A percentile compares a stretch with the other conserved stretches of the same genome.
phyloP scores from a whole-genome alignment of 1,140 invertebrate genomes.

The Campoletis sonorensis region DNA sequence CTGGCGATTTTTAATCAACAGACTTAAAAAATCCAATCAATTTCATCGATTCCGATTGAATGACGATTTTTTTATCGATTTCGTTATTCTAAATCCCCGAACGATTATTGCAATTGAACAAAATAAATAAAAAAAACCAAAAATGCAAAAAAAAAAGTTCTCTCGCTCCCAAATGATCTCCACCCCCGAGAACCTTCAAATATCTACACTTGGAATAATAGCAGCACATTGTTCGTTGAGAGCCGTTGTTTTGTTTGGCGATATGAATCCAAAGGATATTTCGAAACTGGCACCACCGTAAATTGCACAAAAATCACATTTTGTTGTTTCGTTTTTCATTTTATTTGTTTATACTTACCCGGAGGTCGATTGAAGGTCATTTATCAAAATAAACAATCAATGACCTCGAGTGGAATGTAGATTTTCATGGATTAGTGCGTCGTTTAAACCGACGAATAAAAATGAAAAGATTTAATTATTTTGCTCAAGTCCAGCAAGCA shows the following conservation, averaged over 20 bases:
- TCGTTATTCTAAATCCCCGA: no score
- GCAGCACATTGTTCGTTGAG: slow-evolving; percentile 7
- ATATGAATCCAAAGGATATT: neutral
- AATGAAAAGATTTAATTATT: neutral
- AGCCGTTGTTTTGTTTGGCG: neutral
- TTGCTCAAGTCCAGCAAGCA: slow-evolving; percentile 71
- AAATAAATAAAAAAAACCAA: no score
- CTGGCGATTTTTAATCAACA: no score
- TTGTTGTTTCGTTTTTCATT: neutral
- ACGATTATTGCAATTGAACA: no score
- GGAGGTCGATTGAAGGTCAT: neutral
- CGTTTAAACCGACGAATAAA: neutral
- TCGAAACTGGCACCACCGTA: neutral
- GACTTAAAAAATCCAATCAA: no score
- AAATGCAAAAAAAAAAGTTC: neutral
- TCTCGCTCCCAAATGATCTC: neutral
- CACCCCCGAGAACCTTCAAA: neutral
- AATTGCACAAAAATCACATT: slow-evolving; percentile 6
- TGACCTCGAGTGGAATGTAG: neutral
- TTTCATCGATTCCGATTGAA: no score
- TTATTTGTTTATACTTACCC: no score
- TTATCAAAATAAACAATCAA: neutral
- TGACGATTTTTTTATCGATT: no score
- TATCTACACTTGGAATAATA: neutral
- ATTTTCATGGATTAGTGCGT: neutral